Evolutionary conservation across 2,797 vertebrate species (phyloP).

Genomic region (Lagocephalus sceleratus): DNA sequence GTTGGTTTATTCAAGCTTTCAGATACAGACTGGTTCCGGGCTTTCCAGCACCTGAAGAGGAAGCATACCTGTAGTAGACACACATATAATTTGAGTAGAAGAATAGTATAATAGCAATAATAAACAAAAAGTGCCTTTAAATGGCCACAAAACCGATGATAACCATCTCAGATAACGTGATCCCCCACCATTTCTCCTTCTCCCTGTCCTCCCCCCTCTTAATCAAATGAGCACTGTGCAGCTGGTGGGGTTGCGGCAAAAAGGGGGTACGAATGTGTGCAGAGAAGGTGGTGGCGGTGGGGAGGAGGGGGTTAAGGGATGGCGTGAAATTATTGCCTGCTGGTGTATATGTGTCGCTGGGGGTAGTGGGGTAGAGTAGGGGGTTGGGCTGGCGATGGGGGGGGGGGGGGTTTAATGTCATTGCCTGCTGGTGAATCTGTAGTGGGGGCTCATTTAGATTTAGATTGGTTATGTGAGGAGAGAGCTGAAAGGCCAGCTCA

Average conservation of each 20-base stretch:
- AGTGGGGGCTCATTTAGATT: constrained; percentile 81
- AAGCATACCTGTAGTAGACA: constrained; percentile 16
- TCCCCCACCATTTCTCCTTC: constrained; percentile 73
- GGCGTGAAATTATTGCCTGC: constrained; percentile 80
- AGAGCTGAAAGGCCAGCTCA: constrained; percentile 80
- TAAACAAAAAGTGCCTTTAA: constrained; percentile 51
- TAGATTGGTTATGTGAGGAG: constrained; percentile 81
- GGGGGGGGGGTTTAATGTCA: constrained; percentile 72
- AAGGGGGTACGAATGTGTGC: constrained; percentile 63
- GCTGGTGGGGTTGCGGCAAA: constrained; percentile 78
- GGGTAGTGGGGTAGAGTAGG: constrained; percentile 67
- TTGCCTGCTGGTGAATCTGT: constrained; percentile 79
- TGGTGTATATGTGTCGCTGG: constrained; percentile 77
- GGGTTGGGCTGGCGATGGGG: constrained; percentile 57
- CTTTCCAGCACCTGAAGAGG: not conserved
- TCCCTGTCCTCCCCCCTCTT: constrained; percentile 72
- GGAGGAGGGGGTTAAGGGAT: constrained; percentile 64
- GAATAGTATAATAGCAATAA: constrained; percentile 55
- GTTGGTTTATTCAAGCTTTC: not conserved
- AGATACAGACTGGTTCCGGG: constrained; percentile 1
- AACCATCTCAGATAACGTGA: constrained; percentile 75
- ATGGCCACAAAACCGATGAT: constrained; percentile 62
- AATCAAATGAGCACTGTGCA: constrained; percentile 79
- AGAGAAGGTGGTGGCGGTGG: constrained; percentile 33
- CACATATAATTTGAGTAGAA: not conserved